phyloP scores from a whole-genome alignment of 2,113 vertebrate species.

The Hydrolagus affinis region DNA sequence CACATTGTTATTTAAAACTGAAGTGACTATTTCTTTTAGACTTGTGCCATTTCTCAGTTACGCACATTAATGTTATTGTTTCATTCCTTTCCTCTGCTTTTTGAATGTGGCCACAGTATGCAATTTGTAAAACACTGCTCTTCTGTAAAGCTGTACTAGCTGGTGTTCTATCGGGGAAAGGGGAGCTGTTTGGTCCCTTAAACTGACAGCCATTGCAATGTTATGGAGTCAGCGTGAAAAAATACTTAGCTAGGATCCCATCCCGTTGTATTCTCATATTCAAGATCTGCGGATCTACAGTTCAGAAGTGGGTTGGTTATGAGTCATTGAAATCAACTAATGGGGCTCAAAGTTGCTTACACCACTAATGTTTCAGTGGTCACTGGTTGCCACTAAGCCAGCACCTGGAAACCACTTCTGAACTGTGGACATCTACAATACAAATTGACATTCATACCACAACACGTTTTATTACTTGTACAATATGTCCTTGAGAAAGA shows the following conservation, averaged over 20 bases:
- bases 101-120: neutral
- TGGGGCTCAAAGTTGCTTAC: neutral
- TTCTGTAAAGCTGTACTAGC: neutral
- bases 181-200: neutral
- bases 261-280: neutral
- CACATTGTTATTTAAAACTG: neutral
- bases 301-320: slow-evolving; percentile 8
- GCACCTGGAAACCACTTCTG: slow-evolving; percentile 6
- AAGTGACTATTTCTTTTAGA: neutral
- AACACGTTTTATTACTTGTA: neutral
- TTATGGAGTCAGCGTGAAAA: neutral
- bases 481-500: slow-evolving; percentile 6
- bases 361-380: slow-evolving; percentile 13
- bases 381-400: neutral
- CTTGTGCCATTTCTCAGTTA: neutral
- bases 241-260: neutral
- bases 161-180: neutral
- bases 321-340: neutral
- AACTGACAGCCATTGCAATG: neutral
- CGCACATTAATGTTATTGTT: neutral
- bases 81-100: neutral
- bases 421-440: slow-evolving; percentile 7
- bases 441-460: neutral
- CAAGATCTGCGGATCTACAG: neutral
- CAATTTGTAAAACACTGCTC: neutral